These are phyloP conservation scores for Lacerta bilineata DNA, from an alignment of 2,797 vertebrate species.

Conservation along the genomic window DNA sequence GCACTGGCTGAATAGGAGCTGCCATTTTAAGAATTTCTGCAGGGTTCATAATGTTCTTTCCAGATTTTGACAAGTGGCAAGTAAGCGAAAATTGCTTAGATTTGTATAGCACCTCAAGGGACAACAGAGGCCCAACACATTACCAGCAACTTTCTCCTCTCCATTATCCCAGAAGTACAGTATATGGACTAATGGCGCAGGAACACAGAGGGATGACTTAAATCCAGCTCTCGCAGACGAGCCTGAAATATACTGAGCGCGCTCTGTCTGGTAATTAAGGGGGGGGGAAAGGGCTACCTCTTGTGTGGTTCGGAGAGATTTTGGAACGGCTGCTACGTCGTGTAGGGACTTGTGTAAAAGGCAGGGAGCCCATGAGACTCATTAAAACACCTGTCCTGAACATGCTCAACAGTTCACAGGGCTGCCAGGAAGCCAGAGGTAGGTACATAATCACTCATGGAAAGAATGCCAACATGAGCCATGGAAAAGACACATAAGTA, in stretches of 20 bases:
- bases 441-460: not conserved
- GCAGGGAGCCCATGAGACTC: not conserved
- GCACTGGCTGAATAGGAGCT: not conserved
- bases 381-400: not conserved
- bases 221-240: constrained; percentile 9
- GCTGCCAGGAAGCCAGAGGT: not conserved
- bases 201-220: not conserved
- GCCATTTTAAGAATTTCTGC: constrained; percentile 49
- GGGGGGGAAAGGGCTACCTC: not conserved
- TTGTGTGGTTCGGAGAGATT: constrained; percentile 5
- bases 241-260: constrained; percentile 1
- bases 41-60: not conserved
- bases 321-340: not conserved
- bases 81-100: constrained; percentile 32
- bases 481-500: not conserved
- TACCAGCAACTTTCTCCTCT: not conserved
- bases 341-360: not conserved
- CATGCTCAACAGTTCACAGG: not conserved
- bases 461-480: not conserved
- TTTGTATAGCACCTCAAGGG: constrained; percentile 27
- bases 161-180: not conserved
- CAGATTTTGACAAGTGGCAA: constrained; percentile 4
- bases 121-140: constrained; percentile 19
- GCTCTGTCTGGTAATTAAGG: not conserved
- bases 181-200: constrained; percentile 15